Evolutionary conservation across 1,140 invertebrate species (phyloP), one percentile per base, ranked within the genome.

Genomic region (Trigoniulus corallinus): DNA sequence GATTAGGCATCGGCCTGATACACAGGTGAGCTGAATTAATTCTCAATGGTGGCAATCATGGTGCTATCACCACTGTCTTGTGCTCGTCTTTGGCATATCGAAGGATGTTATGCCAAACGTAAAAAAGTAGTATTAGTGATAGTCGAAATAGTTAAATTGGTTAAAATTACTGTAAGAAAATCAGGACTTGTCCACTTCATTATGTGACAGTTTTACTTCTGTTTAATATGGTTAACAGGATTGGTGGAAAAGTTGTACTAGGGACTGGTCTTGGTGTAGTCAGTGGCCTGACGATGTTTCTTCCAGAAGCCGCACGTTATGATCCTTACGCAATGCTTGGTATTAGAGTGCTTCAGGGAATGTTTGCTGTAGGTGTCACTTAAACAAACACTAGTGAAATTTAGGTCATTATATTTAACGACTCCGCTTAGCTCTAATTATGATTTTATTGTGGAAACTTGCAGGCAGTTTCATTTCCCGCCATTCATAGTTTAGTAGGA

Each of bases 401-500:
- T n/a, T n/a, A n/a, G n/a, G n/a, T n/a, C n/a, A n/a, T n/a, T n/a
- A n/a, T n/a, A n/a, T n/a, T n/a, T n/a, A n/a, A n/a, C n/a, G n/a
- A n/a, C n/a, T n/a, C n/a, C n/a, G n/a, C n/a, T n/a, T n/a, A n/a
- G n/a, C n/a, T n/a, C n/a, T n/a, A n/a, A n/a, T n/a, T n/a, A n/a
- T n/a, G n/a, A n/a, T n/a, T n/a, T n/a, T n/a, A n/a, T n/a, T n/a
- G n/a, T n/a, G n/a, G n/a, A n/a, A n/a, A n/a, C n/a, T n/a, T 57
- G 12, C 54, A 75, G 70, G 74, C 73, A 29, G 67, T 72, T 1
- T 69, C 69, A 13, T 69, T 74, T 55, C 74, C 74, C 15, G 62
- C 69, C 7, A 70, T 76, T 47, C 72, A 74, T 57, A 65, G 69
- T 3, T 61, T 76, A 18, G 72, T 71, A 65, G 63, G 66, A 3